These are phyloP conservation scores for Hyposoter dolosus DNA, from an alignment of 2,888 invertebrate species.

Conservation along the genomic window DNA sequence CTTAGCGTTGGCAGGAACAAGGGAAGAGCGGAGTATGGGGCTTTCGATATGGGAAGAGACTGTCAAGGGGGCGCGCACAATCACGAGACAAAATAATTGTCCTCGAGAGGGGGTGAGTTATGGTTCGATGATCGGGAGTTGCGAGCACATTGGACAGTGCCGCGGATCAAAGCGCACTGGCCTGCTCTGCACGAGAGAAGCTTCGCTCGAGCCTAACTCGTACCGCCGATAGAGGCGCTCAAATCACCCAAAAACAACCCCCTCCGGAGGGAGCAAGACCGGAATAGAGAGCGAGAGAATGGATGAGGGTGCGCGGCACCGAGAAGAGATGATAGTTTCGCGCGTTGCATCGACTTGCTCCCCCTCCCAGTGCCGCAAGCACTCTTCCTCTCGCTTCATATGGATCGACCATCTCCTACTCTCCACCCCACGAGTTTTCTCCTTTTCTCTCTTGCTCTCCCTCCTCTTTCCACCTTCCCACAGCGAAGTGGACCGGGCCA, in stretches of 20 bases:
- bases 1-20: background rate
- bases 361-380: slow-evolving; percentile 41
- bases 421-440: background rate
- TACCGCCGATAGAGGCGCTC: slow-evolving; percentile 75
- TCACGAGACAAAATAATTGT: slow-evolving; percentile 30
- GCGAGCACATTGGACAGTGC: slow-evolving; percentile 74
- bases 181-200: slow-evolving; percentile 70
- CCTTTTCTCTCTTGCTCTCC: slow-evolving; percentile 1
- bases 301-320: slow-evolving; percentile 50
- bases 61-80: slow-evolving; percentile 22
- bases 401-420: slow-evolving; percentile 33
- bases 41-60: slow-evolving; percentile 1
- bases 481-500: slow-evolving; percentile 23
- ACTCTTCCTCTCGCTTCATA: slow-evolving; percentile 47
- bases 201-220: slow-evolving; percentile 62
- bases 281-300: slow-evolving; percentile 11
- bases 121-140: slow-evolving; percentile 33
- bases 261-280: slow-evolving; percentile 58
- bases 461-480: slow-evolving; percentile 8
- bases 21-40: background rate
- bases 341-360: slow-evolving; percentile 59
- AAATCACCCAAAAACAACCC: slow-evolving; percentile 78
- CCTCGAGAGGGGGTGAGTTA: background rate
- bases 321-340: slow-evolving; percentile 54
- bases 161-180: slow-evolving; percentile 82